Evolutionary conservation across 2,113 vertebrate genomes (phyloP).

Genomic region (Xiphorhynchus elegans): DNA sequence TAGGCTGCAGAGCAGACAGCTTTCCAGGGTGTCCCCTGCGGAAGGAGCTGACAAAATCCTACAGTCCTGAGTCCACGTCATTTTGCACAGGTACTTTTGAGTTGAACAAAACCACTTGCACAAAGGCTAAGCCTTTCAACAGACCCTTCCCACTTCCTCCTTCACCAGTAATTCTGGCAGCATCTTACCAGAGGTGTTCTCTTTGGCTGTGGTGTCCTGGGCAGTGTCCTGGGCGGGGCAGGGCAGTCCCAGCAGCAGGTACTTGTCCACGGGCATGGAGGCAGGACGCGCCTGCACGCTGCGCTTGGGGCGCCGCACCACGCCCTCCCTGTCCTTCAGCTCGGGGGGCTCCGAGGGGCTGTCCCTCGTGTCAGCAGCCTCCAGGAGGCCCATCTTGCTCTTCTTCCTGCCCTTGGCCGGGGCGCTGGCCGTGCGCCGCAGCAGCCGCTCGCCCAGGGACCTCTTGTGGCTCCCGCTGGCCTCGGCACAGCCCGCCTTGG

Average conservation of each 20-base stretch:
- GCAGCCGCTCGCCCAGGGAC: conserved; percentile 88
- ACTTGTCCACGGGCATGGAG: conserved; percentile 92
- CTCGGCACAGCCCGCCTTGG: conserved; percentile 82
- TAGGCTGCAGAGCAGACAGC: not conserved
- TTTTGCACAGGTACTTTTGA: not conserved
- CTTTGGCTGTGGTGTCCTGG: conserved; percentile 49
- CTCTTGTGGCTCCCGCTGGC: conserved; percentile 79
- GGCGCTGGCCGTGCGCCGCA: conserved; percentile 93
- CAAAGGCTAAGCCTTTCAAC: not conserved
- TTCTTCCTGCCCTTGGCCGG: conserved; percentile 95
- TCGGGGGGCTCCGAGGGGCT: conserved; percentile 57
- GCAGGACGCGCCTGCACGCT: conserved; percentile 84
- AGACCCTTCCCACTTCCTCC: not conserved
- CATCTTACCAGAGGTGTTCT: conserved; percentile 80
- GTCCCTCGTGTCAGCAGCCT: conserved; percentile 83
- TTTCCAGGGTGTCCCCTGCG: not conserved
- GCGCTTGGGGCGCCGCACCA: conserved; percentile 64
- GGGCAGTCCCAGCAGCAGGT: conserved; percentile 76
- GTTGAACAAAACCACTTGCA: not conserved
- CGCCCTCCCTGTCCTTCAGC: conserved; percentile 62
- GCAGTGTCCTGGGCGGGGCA: conserved; percentile 60
- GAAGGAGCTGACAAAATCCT: not conserved
- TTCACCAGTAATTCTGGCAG: not conserved
- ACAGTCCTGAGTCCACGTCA: not conserved
- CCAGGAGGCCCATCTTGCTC: conserved; percentile 87